phyloP scores from a whole-genome alignment of 2,888 invertebrate species.

The Nebria salina region DNA sequence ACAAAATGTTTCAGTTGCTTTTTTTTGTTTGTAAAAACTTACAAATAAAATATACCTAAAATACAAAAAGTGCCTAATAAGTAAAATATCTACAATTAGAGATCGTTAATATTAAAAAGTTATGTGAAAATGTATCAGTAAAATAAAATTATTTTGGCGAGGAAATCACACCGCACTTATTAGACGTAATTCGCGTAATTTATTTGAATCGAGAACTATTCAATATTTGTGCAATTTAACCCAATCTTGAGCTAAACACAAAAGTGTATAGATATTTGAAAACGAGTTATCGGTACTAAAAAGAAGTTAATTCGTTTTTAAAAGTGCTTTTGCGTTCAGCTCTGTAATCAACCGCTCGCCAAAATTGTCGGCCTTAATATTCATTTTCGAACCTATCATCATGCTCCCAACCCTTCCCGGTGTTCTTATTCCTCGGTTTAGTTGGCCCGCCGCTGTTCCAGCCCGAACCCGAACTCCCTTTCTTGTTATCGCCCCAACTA shows the following conservation, averaged over 20 bases:
- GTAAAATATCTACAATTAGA: background rate
- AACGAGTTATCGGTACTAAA: too few relatives aligned
- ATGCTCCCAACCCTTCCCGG: slow-evolving; percentile 59
- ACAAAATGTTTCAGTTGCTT: background rate
- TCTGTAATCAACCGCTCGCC: background rate
- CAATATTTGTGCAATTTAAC: too few relatives aligned
- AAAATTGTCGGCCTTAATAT: slow-evolving; percentile 51
- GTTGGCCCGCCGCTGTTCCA: slow-evolving; percentile 49
- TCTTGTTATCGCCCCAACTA: slow-evolving; percentile 50
- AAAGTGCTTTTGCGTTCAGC: background rate
- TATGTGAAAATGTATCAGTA: background rate
- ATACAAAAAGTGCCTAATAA: background rate
- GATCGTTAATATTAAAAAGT: background rate
- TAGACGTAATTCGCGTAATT: too few relatives aligned
- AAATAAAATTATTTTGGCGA: background rate
- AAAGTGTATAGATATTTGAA: too few relatives aligned
- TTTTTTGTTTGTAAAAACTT: background rate
- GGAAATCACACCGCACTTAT: background rate
- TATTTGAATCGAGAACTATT: too few relatives aligned
- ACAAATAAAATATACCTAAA: slow-evolving; percentile 1
- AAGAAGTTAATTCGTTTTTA: too few relatives aligned
- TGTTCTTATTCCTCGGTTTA: slow-evolving; percentile 47
- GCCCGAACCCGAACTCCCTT: slow-evolving; percentile 49
- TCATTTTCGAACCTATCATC: slow-evolving; percentile 61
- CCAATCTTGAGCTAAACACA: too few relatives aligned